These are phyloP conservation scores for Syrrhaptes paradoxus DNA, from an alignment of 2,113 vertebrate species.

Conservation along the genomic window DNA sequence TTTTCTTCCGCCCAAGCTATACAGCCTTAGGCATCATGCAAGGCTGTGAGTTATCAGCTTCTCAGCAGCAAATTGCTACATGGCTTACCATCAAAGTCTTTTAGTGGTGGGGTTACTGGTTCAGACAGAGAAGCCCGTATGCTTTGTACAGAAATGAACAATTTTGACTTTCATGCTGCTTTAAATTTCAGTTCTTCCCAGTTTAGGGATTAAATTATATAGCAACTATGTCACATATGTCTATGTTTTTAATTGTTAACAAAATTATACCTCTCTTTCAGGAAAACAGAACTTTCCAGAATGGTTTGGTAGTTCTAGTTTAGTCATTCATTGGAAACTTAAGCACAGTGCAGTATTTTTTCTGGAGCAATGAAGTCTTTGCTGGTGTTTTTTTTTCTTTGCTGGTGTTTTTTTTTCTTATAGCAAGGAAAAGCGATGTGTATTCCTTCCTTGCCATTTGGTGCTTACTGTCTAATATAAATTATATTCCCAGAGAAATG, in stretches of 20 bases:
- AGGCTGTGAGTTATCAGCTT: background rate
- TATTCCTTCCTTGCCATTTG: conserved; percentile 6
- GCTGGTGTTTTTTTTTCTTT: background rate
- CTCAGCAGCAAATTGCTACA: background rate
- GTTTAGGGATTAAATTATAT: background rate
- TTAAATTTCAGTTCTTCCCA: background rate
- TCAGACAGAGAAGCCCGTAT: background rate
- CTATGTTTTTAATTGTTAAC: conserved; percentile 7
- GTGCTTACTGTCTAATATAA: background rate
- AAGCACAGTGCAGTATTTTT: background rate
- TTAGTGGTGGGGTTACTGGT: background rate
- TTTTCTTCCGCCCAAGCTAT: background rate
- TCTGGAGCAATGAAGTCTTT: conserved; percentile 9
- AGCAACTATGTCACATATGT: background rate
- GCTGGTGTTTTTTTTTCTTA: background rate
- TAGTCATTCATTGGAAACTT: background rate
- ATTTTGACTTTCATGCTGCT: background rate
- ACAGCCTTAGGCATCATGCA: background rate
- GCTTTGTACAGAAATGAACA: background rate
- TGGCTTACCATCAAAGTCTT: background rate
- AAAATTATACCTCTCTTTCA: background rate
- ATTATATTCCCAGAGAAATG: background rate
- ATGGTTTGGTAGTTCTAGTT: background rate
- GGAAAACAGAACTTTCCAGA: background rate
- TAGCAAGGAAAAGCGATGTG: background rate